Evolutionary conservation across 1,140 invertebrate genomes (phyloP).

Genomic region (Stenopsyche tienmushanensis): DNA sequence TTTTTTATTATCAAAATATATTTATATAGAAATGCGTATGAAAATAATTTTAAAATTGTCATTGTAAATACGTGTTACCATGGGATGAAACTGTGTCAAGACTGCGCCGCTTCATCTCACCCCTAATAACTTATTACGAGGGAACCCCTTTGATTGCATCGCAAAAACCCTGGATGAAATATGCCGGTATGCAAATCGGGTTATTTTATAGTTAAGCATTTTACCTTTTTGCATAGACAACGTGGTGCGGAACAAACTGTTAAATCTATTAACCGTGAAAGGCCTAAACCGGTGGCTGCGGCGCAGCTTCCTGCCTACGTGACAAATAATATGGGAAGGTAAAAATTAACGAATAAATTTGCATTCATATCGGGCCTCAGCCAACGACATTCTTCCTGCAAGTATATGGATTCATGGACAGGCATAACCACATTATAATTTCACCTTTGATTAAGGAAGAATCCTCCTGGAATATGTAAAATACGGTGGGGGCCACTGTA

Average conservation of each 20-base stretch:
- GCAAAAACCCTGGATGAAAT: not conserved
- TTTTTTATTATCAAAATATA: too few species aligned
- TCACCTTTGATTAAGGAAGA: too few species aligned
- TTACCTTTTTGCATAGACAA: constrained; percentile 2
- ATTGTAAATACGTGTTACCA: too few species aligned
- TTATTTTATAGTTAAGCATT: not conserved
- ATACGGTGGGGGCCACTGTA: too few species aligned
- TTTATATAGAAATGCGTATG: too few species aligned
- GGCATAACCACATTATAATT: constrained; percentile 12
- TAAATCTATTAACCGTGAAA: constrained; percentile 30
- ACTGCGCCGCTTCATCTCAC: not conserved
- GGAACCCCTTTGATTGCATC: constrained; percentile 18
- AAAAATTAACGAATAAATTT: constrained; percentile 39
- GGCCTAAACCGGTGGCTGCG: not conserved
- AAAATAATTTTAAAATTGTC: too few species aligned
- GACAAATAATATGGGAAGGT: constrained; percentile 37
- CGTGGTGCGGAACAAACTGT: constrained; percentile 21
- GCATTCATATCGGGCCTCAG: constrained; percentile 32
- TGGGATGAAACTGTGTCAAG: too few species aligned
- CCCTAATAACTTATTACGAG: not conserved
- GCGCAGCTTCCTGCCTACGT: constrained; percentile 30
- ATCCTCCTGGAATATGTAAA: too few species aligned
- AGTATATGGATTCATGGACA: constrained; percentile 4
- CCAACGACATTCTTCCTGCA: too few species aligned
- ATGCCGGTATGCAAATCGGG: constrained; percentile 15